Conservation (phyloP, 1,140 invertebrate species). For the Tetragnatha versicolor region DNA sequence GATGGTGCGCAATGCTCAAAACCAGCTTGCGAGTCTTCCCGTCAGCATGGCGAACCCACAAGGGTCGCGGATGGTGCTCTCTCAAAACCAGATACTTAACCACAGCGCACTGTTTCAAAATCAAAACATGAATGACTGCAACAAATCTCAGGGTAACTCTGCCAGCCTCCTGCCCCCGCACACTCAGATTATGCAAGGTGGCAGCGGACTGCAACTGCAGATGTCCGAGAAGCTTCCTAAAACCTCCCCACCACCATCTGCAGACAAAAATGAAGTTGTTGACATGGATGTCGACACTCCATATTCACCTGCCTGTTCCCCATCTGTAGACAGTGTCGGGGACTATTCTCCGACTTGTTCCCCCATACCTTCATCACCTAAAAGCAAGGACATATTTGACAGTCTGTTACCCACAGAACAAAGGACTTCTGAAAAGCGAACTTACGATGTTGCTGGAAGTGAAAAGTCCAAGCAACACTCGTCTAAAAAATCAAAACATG, state of each 20-base stretch:
- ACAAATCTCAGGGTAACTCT: conserved; percentile 31
- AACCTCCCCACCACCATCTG: conserved; percentile 10
- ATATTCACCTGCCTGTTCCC: conserved; percentile 59
- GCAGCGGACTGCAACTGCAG: background rate
- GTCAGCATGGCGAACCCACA: conserved; percentile 26
- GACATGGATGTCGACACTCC: conserved; percentile 72
- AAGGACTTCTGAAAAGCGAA: conserved; percentile 39
- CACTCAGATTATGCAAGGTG: background rate
- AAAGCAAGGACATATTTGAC: conserved; percentile 53
- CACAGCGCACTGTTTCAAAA: conserved; percentile 11
- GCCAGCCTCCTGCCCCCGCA: background rate
- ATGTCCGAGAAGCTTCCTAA: conserved; percentile 37
- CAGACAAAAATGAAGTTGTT: conserved; percentile 65
- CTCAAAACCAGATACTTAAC: conserved; percentile 32
- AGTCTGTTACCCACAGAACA: conserved; percentile 26
- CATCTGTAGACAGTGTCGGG: conserved; percentile 31
- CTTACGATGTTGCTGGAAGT: conserved; percentile 11
- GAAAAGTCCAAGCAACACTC: conserved; percentile 24
- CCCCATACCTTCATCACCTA: conserved; percentile 43
- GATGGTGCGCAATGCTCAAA: background rate
- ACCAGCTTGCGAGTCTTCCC: conserved; percentile 35
- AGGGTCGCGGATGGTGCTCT: background rate
- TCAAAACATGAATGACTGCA: conserved; percentile 28
- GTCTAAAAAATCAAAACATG: conserved; percentile 43
- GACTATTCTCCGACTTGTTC: conserved; percentile 44